phyloP scores from a whole-genome alignment of 2,797 vertebrate species.

The Myotis myotis region DNA sequence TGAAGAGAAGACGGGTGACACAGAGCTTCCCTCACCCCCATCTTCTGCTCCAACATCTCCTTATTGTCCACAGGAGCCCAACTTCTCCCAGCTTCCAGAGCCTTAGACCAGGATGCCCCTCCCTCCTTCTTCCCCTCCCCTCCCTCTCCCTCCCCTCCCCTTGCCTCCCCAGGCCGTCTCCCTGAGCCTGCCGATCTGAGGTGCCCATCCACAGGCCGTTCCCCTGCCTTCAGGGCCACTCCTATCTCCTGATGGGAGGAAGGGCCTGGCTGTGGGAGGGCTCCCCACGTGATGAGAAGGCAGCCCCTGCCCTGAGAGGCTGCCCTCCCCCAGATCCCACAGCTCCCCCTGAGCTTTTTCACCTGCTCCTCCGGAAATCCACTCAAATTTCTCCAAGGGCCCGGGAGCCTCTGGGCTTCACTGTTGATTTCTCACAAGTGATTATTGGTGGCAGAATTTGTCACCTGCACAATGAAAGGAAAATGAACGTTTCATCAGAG shows the following conservation, averaged over 20 bases:
- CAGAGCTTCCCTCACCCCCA: fast-evolving
- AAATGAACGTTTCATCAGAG: slow-evolving; percentile 81
- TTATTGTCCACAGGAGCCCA: background rate
- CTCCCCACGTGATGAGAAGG: background rate
- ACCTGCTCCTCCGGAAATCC: slow-evolving; percentile 39
- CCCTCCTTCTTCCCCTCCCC: too few relatives aligned
- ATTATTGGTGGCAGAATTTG: slow-evolving; percentile 80
- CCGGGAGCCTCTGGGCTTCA: slow-evolving; percentile 74
- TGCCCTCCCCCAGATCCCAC: background rate
- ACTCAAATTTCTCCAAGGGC: background rate
- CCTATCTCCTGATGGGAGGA: background rate
- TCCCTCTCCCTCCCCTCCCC: background rate
- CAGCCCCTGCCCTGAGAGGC: background rate
- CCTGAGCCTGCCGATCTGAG: background rate
- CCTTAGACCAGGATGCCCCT: background rate
- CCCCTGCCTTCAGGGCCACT: background rate
- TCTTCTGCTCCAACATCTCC: background rate
- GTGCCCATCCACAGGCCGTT: too few relatives aligned
- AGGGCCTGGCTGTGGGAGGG: background rate
- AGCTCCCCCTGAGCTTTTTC: background rate
- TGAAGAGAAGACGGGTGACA: background rate
- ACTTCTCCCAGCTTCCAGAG: background rate
- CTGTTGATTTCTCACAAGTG: slow-evolving; percentile 83
- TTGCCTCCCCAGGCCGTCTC: background rate
- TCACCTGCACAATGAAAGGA: slow-evolving; percentile 80